These are phyloP conservation scores for Ploceus nigricollis DNA, from an alignment of 2,113 vertebrate genomes.

Conservation along the genomic window DNA sequence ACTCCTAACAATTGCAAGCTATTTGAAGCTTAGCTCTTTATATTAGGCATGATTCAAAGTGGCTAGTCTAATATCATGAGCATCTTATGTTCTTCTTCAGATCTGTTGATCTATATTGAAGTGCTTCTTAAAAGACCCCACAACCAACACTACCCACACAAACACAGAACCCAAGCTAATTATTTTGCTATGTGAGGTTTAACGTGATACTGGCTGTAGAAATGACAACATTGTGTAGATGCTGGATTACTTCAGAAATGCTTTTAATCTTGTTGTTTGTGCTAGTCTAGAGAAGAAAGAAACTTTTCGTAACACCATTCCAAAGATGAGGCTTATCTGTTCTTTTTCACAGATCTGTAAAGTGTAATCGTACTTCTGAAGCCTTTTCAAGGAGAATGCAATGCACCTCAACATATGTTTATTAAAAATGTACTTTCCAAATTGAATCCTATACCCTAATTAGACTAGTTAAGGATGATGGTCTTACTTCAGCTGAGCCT, in stretches of 20 bases:
- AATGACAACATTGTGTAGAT: background rate
- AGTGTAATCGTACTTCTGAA: background rate
- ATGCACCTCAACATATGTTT: background rate
- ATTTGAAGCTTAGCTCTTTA: background rate
- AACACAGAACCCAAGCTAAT: background rate
- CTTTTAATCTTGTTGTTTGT: conserved; percentile 23
- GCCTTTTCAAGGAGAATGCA: background rate
- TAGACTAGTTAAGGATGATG: background rate
- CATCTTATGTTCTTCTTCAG: background rate
- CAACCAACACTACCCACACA: background rate
- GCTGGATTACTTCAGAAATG: background rate
- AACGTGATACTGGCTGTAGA: background rate
- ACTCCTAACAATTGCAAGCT: background rate
- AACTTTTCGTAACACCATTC: background rate
- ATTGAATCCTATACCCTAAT: background rate
- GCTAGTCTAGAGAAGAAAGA: background rate
- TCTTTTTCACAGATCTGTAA: background rate
- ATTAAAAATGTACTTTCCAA: conserved; percentile 1
- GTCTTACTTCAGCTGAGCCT: background rate
- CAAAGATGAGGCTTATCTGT: background rate
- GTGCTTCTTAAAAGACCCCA: background rate
- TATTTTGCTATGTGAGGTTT: background rate
- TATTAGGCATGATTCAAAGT: background rate
- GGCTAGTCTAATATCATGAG: background rate
- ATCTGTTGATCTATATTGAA: background rate